Conservation (phyloP, 2,797 vertebrate genomes). For the Myioborus miniatus region DNA sequence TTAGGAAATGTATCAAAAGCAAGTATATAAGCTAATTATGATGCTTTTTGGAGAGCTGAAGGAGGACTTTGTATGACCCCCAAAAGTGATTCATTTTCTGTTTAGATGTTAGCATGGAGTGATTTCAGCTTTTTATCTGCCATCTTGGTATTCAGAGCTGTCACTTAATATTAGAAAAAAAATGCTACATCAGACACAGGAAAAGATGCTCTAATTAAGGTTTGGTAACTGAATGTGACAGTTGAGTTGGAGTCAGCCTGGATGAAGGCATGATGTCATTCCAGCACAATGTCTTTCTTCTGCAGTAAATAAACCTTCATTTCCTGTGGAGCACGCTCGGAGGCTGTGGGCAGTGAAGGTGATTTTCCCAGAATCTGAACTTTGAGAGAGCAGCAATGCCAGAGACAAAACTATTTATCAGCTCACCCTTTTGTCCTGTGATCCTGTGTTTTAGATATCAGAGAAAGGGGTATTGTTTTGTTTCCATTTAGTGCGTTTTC, state of each 20-base stretch:
- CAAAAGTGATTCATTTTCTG: not conserved
- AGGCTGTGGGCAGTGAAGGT: not conserved
- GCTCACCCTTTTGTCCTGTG: not conserved
- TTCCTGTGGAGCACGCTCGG: not conserved
- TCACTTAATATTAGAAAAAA: slow-evolving; percentile 37
- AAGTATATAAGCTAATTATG: not conserved
- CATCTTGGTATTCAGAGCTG: slow-evolving; percentile 40
- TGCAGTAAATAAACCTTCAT: slow-evolving; percentile 3
- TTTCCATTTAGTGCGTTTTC: not conserved
- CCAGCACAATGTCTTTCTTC: slow-evolving; percentile 5
- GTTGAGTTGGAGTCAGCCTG: not conserved
- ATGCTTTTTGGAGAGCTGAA: slow-evolving; percentile 23
- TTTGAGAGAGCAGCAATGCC: not conserved
- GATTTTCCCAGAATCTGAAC: not conserved
- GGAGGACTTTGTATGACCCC: not conserved
- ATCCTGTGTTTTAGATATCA: not conserved
- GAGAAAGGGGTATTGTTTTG: not conserved
- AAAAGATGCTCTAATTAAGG: slow-evolving; percentile 25
- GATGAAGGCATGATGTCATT: not conserved
- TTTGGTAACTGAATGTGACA: slow-evolving; percentile 35
- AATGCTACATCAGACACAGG: not conserved
- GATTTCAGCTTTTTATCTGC: slow-evolving; percentile 19
- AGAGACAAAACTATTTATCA: not conserved
- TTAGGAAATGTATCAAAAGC: slow-evolving; percentile 12
- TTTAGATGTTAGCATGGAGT: not conserved